Base-by-base conservation (phyloP, 2,888 invertebrate species). In the Seira musarum region DNA sequence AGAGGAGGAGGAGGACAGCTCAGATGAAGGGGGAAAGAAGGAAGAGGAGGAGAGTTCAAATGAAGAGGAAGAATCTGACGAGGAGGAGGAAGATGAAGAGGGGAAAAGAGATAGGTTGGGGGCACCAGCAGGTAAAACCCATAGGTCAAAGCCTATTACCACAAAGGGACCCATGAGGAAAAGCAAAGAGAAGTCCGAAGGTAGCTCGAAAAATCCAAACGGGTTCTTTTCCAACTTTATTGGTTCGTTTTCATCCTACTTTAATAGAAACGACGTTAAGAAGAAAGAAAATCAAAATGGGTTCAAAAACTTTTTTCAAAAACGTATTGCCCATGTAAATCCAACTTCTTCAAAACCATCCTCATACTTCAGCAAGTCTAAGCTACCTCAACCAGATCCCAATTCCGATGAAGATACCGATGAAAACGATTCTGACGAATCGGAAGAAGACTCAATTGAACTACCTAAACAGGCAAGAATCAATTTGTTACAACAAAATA, bases 11-110 rank as follows among this genome's bases (percentile, higher is more conserved):
- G 66, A 72, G 21, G 66, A 35, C 1, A 46, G 15, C n/a, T 66
- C 71, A 5, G 61, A 78, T 10, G 72, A 71, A 35, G 69, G 70
- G 21, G 57, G 35, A 15, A 66, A 73, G 57, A 78, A 66, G n/a
- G 67, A 72, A 21, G 65, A 71, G 5, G 61, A 57, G 19, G 71
- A 70, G n/a, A n/a, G n/a, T n/a, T 10, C 61, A 60, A 60, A 46
- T 46, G 67, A 63, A 10, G 78, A 78, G 17, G 72, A 76, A 10
- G 67, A 77, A 1, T 40, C 57, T 19, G 81, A 81, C 15, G 53
- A 77, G 17, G 66, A 71, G 8, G 63, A 73, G 2, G 66, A 46
- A 5, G 74, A 76, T 13, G 72, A 67, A 21, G 67, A 64, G 21
- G 17, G 24, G 15, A 49, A 75, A n/a, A 64, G 72, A 17, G 24